These are phyloP conservation scores for Leptinotarsa rubiginosa DNA, from an alignment of 2,888 invertebrate genomes.

Conservation along the genomic window DNA sequence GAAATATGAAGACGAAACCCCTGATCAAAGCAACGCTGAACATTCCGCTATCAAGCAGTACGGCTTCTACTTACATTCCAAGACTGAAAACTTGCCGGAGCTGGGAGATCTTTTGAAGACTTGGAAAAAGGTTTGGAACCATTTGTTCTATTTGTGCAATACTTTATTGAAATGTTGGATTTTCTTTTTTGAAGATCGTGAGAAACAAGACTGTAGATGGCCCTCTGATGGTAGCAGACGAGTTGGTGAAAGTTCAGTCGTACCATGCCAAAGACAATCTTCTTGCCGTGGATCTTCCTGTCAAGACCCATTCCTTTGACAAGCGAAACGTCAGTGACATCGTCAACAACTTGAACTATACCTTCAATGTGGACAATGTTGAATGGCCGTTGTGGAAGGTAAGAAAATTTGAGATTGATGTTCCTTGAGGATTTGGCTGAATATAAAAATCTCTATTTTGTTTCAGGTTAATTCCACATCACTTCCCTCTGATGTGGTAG, in stretches of 20 bases:
- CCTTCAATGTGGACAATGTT: constrained; percentile 57
- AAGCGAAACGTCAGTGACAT: constrained; percentile 52
- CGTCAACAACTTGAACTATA: constrained; percentile 55
- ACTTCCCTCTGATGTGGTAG: constrained; percentile 66
- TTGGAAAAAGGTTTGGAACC: constrained; percentile 68
- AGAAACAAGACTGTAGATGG: constrained; percentile 68
- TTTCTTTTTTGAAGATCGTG: constrained; percentile 63
- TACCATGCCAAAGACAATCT: constrained; percentile 58
- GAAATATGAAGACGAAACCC: constrained; percentile 68
- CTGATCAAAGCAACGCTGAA: constrained; percentile 55
- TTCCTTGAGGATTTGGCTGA: not conserved
- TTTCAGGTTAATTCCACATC: constrained; percentile 50
- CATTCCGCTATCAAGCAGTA: constrained; percentile 69
- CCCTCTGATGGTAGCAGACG: constrained; percentile 61
- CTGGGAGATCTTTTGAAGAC: constrained; percentile 71
- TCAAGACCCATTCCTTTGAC: constrained; percentile 58
- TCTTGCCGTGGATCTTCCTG: constrained; percentile 64
- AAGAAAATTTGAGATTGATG: constrained; percentile 43
- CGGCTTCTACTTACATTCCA: constrained; percentile 73
- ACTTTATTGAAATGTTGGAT: not conserved
- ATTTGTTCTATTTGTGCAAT: not conserved
- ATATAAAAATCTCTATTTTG: constrained; percentile 16
- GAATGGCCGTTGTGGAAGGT: constrained; percentile 70
- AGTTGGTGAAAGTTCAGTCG: constrained; percentile 58
- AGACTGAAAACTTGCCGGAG: constrained; percentile 74